These are phyloP conservation scores for Beroe ovata DNA, from an alignment of 37 sponge, comb jelly and placozoan genomes.

Conservation along the genomic window DNA sequence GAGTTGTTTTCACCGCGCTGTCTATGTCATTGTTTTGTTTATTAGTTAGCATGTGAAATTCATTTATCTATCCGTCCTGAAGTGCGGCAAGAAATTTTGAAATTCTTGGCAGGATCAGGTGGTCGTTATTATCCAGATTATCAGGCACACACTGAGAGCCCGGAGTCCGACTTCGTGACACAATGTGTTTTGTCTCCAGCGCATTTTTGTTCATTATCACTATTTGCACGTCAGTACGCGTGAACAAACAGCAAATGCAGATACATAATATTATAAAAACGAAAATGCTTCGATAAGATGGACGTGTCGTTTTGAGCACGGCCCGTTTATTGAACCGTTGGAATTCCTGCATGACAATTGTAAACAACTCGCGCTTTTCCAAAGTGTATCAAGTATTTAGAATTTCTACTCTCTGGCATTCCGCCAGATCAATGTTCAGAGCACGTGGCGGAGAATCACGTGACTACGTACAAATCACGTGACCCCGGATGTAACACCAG, in stretches of 20 bases:
- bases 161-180: too few relatives aligned
- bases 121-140: too few relatives aligned
- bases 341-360: conserved; percentile 55
- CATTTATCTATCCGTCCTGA: background rate
- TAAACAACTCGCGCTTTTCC: conserved; percentile 34
- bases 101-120: too few relatives aligned
- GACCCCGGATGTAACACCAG: background rate
- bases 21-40: background rate
- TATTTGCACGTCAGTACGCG: too few relatives aligned
- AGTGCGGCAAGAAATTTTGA: background rate
- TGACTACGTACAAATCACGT: background rate
- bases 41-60: background rate
- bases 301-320: background rate
- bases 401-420: background rate
- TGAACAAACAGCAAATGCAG: too few relatives aligned
- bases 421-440: background rate
- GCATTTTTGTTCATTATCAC: too few relatives aligned
- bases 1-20: too few relatives aligned
- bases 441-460: background rate
- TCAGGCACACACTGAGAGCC: too few relatives aligned
- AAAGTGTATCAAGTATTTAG: conserved; percentile 51
- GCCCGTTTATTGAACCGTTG: conserved; percentile 9
- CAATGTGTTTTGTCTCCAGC: too few relatives aligned
- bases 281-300: conserved; percentile 58
- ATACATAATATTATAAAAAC: conserved; percentile 27